phyloP scores from a whole-genome alignment of 2,113 vertebrate genomes.

The Zapornia atra region DNA sequence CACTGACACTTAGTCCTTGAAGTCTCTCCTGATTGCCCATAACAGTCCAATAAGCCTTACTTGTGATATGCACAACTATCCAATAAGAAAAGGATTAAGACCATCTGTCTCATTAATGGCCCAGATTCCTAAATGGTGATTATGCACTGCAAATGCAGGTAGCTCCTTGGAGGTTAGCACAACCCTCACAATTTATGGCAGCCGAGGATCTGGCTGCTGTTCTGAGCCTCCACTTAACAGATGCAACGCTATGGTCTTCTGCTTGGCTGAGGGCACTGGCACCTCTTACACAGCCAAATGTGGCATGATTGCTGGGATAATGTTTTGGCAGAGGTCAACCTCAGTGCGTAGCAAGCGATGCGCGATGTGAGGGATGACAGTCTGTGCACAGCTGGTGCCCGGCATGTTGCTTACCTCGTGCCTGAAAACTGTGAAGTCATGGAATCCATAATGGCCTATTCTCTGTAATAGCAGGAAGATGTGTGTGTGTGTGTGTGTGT shows the following conservation, averaged over 20 bases:
- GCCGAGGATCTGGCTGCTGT: background rate
- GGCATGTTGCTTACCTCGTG: background rate
- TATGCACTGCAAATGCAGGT: background rate
- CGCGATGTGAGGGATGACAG: background rate
- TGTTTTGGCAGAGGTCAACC: background rate
- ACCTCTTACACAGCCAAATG: background rate
- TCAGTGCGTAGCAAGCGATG: background rate
- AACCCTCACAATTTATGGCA: background rate
- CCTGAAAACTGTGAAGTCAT: background rate
- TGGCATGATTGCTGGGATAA: background rate
- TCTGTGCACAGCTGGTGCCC: background rate
- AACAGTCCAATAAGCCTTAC: background rate
- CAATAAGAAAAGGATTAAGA: background rate
- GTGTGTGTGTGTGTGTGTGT: no score
- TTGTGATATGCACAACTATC: background rate
- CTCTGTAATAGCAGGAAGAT: background rate
- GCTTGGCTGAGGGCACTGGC: background rate
- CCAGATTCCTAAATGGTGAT: background rate
- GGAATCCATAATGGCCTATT: background rate
- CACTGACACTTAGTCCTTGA: conserved; percentile 37
- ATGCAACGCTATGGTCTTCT: background rate
- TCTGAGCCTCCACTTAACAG: background rate
- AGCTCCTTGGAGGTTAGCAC: background rate
- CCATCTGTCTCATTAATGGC: background rate
- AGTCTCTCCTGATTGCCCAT: background rate